Evolutionary conservation across 2,797 vertebrate species (phyloP).

Genomic region (Rhabdomys pumilio): DNA sequence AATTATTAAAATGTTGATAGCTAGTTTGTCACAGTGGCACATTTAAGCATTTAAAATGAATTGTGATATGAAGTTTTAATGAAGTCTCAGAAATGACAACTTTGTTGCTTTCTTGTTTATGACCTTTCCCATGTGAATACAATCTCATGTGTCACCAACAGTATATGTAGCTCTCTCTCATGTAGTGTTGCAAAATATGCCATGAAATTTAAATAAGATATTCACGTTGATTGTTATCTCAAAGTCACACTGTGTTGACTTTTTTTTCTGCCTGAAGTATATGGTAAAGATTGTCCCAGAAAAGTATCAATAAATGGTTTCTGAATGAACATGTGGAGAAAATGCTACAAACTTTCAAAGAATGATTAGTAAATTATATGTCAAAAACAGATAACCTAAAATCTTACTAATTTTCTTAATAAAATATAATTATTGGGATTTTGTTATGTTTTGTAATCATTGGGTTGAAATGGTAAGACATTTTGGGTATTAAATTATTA

Average conservation of each 20-base stretch:
- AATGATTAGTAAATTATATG: not conserved
- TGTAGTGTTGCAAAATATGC: not conserved
- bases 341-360: not conserved
- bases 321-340: not conserved
- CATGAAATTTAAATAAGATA: not conserved
- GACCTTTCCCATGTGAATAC: not conserved
- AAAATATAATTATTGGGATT: not conserved
- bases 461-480: not conserved
- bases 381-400: constrained; percentile 20
- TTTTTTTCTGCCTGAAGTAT: not conserved
- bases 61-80: not conserved
- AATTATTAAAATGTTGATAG: not conserved
- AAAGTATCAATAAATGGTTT: not conserved
- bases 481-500: constrained; percentile 1
- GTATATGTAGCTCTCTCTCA: not conserved
- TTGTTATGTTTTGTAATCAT: not conserved
- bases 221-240: not conserved
- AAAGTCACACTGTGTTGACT: not conserved
- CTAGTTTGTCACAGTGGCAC: not conserved
- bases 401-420: not conserved
- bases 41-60: not conserved
- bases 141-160: not conserved
- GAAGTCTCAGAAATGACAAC: not conserved
- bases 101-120: not conserved
- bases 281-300: not conserved